phyloP scores from a whole-genome alignment of 1,140 invertebrate genomes.

The Drosophila biarmipes region DNA sequence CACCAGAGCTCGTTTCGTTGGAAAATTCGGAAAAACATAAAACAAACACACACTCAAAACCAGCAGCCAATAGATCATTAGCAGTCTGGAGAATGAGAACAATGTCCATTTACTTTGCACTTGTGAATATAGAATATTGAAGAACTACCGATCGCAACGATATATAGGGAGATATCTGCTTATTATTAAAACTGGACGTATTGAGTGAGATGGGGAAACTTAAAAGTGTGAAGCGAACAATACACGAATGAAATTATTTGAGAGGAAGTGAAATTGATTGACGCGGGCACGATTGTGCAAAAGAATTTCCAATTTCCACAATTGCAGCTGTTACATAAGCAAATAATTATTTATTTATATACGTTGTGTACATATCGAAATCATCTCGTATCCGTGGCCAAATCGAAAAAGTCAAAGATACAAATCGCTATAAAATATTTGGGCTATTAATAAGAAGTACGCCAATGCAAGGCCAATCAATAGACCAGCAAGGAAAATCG shows the following conservation, averaged over 20 bases:
- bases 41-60: constrained; percentile 20
- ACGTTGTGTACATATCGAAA: constrained; percentile 40
- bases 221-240: constrained; percentile 67
- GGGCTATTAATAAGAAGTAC: constrained; percentile 77
- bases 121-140: constrained; percentile 62
- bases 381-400: constrained; percentile 71
- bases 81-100: constrained; percentile 37
- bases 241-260: constrained; percentile 17
- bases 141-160: constrained; percentile 21
- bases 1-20: constrained; percentile 29
- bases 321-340: constrained; percentile 66
- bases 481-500: constrained; percentile 44
- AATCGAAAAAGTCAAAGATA: constrained; percentile 77
- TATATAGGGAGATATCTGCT: constrained; percentile 48
- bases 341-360: constrained; percentile 29
- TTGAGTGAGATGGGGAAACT: constrained; percentile 63
- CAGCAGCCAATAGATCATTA: constrained; percentile 30
- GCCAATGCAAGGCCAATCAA: constrained; percentile 70
- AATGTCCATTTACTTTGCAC: constrained; percentile 69
- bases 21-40: constrained; percentile 12
- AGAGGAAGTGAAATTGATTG: constrained; percentile 77
- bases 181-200: constrained; percentile 66
- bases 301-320: constrained; percentile 79
- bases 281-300: constrained; percentile 49
- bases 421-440: constrained; percentile 79